These are phyloP conservation scores for Pyrgus malvae DNA, from an alignment of 2,888 invertebrate species.

Conservation along the genomic window DNA sequence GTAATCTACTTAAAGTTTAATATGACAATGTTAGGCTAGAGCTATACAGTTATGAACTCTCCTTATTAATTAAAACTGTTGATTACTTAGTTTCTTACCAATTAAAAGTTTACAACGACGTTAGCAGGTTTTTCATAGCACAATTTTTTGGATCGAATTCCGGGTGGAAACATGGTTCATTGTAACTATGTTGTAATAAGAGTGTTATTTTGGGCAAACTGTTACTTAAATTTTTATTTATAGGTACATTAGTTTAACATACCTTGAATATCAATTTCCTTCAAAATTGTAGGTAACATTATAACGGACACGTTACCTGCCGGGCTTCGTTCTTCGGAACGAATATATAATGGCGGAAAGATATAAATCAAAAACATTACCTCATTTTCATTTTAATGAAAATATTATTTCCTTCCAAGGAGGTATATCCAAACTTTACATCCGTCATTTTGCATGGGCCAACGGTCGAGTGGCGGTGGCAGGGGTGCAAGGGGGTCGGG, in stretches of 20 bases:
- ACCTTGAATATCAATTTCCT: background rate
- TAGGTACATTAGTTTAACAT: background rate
- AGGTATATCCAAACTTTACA: constrained; percentile 81
- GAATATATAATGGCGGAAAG: constrained; percentile 35
- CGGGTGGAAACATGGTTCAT: background rate
- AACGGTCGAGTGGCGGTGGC: constrained; percentile 75
- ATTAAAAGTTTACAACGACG: constrained; percentile 12
- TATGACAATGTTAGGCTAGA: no score
- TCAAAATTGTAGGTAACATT: background rate
- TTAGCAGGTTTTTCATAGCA: background rate
- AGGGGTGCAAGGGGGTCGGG: constrained; percentile 65
- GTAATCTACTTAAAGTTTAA: no score
- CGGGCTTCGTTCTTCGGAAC: constrained; percentile 4
- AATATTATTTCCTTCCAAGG: constrained; percentile 79
- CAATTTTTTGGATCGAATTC: background rate
- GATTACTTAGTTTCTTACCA: constrained; percentile 1
- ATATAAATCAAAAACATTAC: constrained; percentile 63
- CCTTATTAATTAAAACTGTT: background rate
- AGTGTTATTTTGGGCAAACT: background rate
- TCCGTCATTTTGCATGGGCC: constrained; percentile 82
- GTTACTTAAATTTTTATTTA: background rate
- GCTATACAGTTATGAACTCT: no score
- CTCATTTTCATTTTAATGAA: constrained; percentile 79
- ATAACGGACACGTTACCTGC: constrained; percentile 1
- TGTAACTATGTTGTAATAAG: background rate